Evolutionary conservation across 1,140 invertebrate species (phyloP), one percentile per base, ranked within the genome.

Genomic region (Drosophila leontia): DNA sequence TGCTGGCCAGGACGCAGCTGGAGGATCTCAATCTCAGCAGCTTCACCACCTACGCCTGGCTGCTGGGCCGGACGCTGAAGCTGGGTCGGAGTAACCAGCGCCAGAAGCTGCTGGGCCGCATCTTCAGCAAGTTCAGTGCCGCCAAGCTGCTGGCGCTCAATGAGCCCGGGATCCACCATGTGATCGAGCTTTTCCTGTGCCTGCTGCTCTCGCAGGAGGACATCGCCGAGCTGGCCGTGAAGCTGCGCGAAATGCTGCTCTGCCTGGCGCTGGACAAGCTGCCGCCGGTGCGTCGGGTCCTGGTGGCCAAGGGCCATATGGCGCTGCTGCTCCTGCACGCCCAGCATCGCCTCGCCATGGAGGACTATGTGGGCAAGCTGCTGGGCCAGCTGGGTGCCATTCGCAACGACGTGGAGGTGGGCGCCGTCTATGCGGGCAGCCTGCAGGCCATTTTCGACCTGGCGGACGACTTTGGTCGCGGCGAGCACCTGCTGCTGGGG

Each of bases 131-230:
- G 47, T 93, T 93, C 37, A 91, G 86, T 59, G 67, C 79, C 2
- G 75, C 90, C n/a, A 93, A 93, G 34, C 56, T 93, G 32, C 51
- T 92, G 44, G 82, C 91, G 0, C 65, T 93, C 0, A 93, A 91
- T 39, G 92, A 93, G 51, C 72, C 70, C 1, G 92, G 92, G 3
- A 92, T 93, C 29, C 92, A 93, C 47, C 92, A 93, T 71, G 74
- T 93, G 3, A 90, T 92, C 12, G 87, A 92, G 61, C 69, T 93
- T 19, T 93, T 93, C 42, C 57, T 93, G 0, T 78, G 83, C 50
- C 63, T 93, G 32, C 63, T 91, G 13, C 56, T 92, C 2, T 71
- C 60, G 7, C 74, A 76, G 17, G 57, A 59, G 1, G 88, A 91
- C 29, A 70, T 92, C 4, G 35, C 15, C 2, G 83, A 91, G 15